A percentile compares a stretch with the other conserved stretches of the same genome.
Evolutionary conservation across 2,113 vertebrate species (phyloP).

Genomic region (Pterophyllum scalare): DNA sequence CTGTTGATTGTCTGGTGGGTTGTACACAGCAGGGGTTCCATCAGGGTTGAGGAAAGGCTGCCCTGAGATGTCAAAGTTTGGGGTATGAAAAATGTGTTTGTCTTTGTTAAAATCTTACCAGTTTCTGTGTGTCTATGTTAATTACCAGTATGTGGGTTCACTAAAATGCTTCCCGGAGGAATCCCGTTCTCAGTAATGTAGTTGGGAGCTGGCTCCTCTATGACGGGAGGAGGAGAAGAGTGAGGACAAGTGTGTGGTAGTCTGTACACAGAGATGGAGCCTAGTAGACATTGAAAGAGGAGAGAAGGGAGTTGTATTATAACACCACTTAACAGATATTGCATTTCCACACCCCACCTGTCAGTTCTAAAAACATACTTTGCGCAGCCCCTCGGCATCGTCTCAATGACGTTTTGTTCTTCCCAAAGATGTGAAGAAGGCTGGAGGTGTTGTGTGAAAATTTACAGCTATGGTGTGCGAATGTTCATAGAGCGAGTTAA

Average conservation of each 20-base stretch:
- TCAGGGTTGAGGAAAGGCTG: constrained; percentile 97
- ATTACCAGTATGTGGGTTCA: constrained; percentile 94
- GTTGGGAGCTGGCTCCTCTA: constrained; percentile 75
- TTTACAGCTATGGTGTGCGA: constrained; percentile 68
- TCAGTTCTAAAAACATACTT: constrained; percentile 25
- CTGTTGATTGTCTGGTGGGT: constrained; percentile 89
- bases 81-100: constrained; percentile 11
- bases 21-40: constrained; percentile 93
- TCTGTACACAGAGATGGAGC: constrained; percentile 85
- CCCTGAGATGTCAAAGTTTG: constrained; percentile 79
- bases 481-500: constrained; percentile 42
- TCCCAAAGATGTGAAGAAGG: constrained; percentile 45
- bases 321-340: constrained; percentile 10
- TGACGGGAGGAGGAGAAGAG: constrained; percentile 69
- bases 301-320: constrained; percentile 29
- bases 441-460: constrained; percentile 72
- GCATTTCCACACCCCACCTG: background rate
- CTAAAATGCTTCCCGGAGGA: constrained; percentile 92
- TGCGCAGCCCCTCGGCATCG: background rate
- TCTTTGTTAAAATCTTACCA: background rate
- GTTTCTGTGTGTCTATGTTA: background rate
- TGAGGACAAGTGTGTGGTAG: constrained; percentile 71
- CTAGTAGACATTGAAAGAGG: constrained; percentile 80
- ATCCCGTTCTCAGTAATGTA: constrained; percentile 94
- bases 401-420: constrained; percentile 29